A percentile compares a stretch with the other conserved stretches of the same genome.
Evolutionary conservation across 2,797 vertebrate genomes (phyloP).

Genomic region (Zenarchopterus dispar): DNA sequence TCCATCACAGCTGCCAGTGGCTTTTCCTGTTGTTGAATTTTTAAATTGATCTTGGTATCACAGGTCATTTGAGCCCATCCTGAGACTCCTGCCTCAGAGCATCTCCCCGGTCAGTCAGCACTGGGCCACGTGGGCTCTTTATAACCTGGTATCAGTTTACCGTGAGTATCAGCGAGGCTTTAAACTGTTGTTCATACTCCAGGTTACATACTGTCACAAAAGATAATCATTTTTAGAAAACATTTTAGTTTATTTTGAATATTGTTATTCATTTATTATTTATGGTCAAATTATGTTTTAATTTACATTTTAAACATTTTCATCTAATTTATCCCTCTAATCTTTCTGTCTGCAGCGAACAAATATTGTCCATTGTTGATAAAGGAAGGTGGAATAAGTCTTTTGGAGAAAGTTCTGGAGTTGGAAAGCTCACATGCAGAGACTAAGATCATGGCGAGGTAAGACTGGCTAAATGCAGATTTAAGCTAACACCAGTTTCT

Average conservation of each 20-base stretch:
- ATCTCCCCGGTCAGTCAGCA: conserved; percentile 97
- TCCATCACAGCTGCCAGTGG: not conserved
- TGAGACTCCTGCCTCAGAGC: conserved; percentile 93
- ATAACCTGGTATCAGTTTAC: conserved; percentile 97
- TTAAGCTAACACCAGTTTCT: too few species aligned
- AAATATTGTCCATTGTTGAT: conserved; percentile 97
- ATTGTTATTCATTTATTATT: not conserved
- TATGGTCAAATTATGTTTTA: not conserved
- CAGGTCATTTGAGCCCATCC: conserved; percentile 98
- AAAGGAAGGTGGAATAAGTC: conserved; percentile 92
- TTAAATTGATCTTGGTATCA: not conserved
- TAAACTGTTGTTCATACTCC: too few species aligned
- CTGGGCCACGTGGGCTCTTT: conserved; percentile 99
- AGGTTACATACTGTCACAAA: too few species aligned
- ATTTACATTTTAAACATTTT: too few species aligned
- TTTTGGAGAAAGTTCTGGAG: conserved; percentile 89
- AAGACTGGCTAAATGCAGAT: conserved; percentile 9
- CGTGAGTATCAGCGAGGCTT: conserved; percentile 84
- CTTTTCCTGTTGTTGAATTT: not conserved
- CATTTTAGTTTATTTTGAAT: too few species aligned
- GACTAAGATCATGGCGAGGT: conserved; percentile 98
- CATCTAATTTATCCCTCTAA: not conserved
- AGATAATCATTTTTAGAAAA: too few species aligned
- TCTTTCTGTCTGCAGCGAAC: conserved; percentile 79
- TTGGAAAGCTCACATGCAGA: conserved; percentile 89